Evolutionary conservation across 2,888 invertebrate genomes (phyloP).

Genomic region (Lasioglossum morio): DNA sequence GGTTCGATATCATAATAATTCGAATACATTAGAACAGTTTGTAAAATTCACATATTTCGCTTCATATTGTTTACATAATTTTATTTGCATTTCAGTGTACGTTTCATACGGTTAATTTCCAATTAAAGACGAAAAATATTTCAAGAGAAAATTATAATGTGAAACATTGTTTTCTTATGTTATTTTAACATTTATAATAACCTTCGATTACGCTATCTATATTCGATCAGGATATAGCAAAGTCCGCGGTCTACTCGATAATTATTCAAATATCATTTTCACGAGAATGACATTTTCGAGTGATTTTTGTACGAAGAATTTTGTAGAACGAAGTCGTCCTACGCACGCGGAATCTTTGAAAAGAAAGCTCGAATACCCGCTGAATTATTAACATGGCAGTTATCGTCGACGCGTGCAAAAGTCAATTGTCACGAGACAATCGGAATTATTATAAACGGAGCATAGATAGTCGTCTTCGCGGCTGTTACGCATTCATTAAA

Average conservation of each 20-base stretch:
- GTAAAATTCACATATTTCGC: too few species aligned
- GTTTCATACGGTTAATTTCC: too few species aligned
- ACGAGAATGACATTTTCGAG: neutral
- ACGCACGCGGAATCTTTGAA: neutral
- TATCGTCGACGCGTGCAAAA: slow-evolving; percentile 12
- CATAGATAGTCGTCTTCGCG: slow-evolving; percentile 16
- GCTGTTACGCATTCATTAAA: neutral
- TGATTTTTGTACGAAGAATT: neutral
- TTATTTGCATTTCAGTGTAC: too few species aligned
- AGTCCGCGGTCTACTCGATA: neutral
- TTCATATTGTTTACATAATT: too few species aligned
- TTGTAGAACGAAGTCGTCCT: too few species aligned
- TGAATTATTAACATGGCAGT: slow-evolving; percentile 14
- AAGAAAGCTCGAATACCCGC: neutral
- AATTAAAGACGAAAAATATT: too few species aligned
- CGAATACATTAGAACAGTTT: too few species aligned
- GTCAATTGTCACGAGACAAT: slow-evolving; percentile 23
- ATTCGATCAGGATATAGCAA: neutral
- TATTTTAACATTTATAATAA: neutral
- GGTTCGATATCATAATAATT: neutral
- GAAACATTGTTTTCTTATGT: neutral
- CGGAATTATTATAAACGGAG: slow-evolving; percentile 18
- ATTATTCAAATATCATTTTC: neutral
- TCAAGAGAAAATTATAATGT: too few species aligned
- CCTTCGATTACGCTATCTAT: neutral